phyloP scores from a whole-genome alignment of 1,140 invertebrate species.

The Atta colombica region DNA sequence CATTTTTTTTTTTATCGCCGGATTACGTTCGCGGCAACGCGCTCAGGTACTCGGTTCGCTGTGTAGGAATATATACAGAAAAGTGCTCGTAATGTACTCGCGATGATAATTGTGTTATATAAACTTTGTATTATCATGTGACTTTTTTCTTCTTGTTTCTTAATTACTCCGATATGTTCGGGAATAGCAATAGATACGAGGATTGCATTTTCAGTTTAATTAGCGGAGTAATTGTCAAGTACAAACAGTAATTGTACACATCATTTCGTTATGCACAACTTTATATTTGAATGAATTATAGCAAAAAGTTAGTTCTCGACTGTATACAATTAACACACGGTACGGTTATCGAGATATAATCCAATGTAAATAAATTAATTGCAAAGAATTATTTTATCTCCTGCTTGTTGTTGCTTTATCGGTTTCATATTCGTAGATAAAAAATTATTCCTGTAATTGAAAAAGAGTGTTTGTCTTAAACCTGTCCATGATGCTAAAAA shows the following conservation, averaged over 20 bases:
- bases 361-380: background rate
- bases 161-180: slow-evolving; percentile 25
- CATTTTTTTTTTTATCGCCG: background rate
- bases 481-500: no score
- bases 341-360: background rate
- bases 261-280: background rate
- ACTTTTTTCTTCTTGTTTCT: slow-evolving; percentile 33
- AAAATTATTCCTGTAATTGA: slow-evolving; percentile 21
- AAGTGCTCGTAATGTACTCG: background rate
- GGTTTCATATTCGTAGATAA: slow-evolving; percentile 51
- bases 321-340: background rate
- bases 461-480: slow-evolving; percentile 81
- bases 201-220: background rate
- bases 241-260: background rate
- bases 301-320: background rate
- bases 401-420: background rate
- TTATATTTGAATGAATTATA: background rate
- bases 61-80: background rate
- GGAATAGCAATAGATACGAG: background rate
- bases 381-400: background rate
- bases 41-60: background rate
- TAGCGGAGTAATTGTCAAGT: background rate
- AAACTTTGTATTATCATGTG: slow-evolving; percentile 54
- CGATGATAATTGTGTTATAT: slow-evolving; percentile 49
- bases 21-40: background rate